Evolutionary conservation across 2,797 vertebrate species (phyloP).

Genomic region (Gymnopithys bicolor): DNA sequence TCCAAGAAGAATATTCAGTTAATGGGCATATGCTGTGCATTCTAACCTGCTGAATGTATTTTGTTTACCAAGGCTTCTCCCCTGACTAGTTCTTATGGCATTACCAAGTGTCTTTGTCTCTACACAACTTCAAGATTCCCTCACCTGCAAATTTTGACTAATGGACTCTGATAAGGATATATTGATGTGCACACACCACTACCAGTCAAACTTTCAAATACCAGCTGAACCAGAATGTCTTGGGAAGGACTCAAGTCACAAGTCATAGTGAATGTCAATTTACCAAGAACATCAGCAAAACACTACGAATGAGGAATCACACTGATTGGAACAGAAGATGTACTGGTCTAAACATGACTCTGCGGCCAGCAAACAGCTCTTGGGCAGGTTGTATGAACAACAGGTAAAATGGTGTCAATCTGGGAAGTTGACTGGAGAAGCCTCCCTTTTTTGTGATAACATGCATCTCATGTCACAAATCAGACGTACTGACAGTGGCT

Average conservation of each 20-base stretch:
- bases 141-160: not conserved
- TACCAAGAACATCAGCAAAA: not conserved
- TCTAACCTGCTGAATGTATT: constrained; percentile 27
- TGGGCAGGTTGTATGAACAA: constrained; percentile 7
- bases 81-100: not conserved
- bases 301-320: not conserved
- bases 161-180: not conserved
- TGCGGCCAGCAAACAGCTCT: not conserved
- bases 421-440: not conserved
- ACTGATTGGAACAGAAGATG: not conserved
- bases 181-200: not conserved
- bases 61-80: constrained; percentile 10
- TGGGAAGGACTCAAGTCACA: not conserved
- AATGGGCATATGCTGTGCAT: not conserved
- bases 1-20: not conserved
- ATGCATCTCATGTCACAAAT: not conserved
- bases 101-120: constrained; percentile 25
- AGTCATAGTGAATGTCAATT: not conserved
- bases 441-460: not conserved
- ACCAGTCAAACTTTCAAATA: not conserved
- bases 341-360: not conserved
- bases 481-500: not conserved
- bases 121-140: not conserved
- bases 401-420: constrained; percentile 29
- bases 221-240: not conserved